Evolutionary conservation across 2,888 invertebrate species (phyloP).

Genomic region (Diabrotica balteata): DNA sequence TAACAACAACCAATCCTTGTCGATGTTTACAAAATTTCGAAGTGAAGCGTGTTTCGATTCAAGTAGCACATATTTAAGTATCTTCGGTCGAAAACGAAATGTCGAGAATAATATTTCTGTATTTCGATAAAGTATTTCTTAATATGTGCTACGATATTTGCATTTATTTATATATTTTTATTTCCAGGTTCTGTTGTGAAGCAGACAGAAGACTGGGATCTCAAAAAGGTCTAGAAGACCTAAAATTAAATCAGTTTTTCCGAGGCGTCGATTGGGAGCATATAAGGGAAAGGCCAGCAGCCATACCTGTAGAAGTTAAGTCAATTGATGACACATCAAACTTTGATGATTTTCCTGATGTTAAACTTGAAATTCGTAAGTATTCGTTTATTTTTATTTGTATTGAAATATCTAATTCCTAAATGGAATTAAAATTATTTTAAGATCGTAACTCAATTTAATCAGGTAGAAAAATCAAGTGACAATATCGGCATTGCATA

Average conservation of each 20-base stretch:
- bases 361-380: slow-evolving; percentile 98
- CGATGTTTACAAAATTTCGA: too few species aligned
- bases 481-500: too few species aligned
- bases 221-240: slow-evolving; percentile 90
- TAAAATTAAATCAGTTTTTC: slow-evolving; percentile 93
- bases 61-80: too few species aligned
- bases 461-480: too few species aligned
- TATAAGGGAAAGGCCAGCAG: slow-evolving; percentile 97
- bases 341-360: slow-evolving; percentile 99
- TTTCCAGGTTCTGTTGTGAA: slow-evolving; percentile 91
- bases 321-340: slow-evolving; percentile 99
- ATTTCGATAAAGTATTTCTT: background rate
- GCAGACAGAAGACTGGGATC: slow-evolving; percentile 90
- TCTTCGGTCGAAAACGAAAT: too few species aligned
- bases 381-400: slow-evolving; percentile 44
- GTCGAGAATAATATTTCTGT: too few species aligned
- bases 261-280: slow-evolving; percentile 99
- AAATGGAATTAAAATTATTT: too few species aligned
- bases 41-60: too few species aligned
- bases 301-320: slow-evolving; percentile 96
- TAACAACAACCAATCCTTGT: too few species aligned
- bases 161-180: slow-evolving; percentile 9
- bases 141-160: background rate
- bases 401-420: too few species aligned
- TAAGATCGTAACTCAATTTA: too few species aligned